Evolutionary conservation across 2,113 vertebrate genomes (phyloP), one percentile per base, ranked within the genome.

Genomic region (Sinocyclocheilus anophthalmus): DNA sequence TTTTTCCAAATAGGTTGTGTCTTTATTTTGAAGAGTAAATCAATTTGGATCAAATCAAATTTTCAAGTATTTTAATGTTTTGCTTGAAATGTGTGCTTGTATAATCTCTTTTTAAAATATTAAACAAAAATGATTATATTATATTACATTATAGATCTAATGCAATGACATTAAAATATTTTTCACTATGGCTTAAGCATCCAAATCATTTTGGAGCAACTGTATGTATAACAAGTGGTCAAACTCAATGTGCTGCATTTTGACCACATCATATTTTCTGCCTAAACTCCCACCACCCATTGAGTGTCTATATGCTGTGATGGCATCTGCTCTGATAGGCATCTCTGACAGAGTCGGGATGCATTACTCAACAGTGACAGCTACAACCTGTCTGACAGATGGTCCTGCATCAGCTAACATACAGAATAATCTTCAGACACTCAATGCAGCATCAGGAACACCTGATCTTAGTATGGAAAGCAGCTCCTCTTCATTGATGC

Each of bases 351-450:
- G 61, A 79, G 61, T 76, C 22, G n/a, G 48, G 45, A 81, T 85
- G 39, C 67, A 57, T 86, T 72, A 80, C 18, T 72, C 79, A 26
- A 69, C 12, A 14, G 59, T 86, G 85, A 86, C 30, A 84, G 33
- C 20, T 39, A 30, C 48, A 72, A 72, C 81, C 81, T 83, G 67
- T 83, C 26, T 53, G 67, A 86, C 85, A 86, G 69, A 86, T 86
- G 81, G 67, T 57, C 20, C 69, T 18, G 69, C 30, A 39, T 84
- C 69, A 84, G 82, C 50, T 33, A 59, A 73, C 82, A 63, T 42
- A 24, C 69, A 57, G 33, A 59, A 55, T 11, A 18, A 55, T n/a
- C 48, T 59, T 67, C n/a, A 82, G 80, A 39, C 80, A 33, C 24
- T 53, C n/a, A 18, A 12, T 39, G 45, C 45, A 73, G 48, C 26